Conservation (phyloP, 2,113 vertebrate genomes). For the Cheilinus undulatus region DNA sequence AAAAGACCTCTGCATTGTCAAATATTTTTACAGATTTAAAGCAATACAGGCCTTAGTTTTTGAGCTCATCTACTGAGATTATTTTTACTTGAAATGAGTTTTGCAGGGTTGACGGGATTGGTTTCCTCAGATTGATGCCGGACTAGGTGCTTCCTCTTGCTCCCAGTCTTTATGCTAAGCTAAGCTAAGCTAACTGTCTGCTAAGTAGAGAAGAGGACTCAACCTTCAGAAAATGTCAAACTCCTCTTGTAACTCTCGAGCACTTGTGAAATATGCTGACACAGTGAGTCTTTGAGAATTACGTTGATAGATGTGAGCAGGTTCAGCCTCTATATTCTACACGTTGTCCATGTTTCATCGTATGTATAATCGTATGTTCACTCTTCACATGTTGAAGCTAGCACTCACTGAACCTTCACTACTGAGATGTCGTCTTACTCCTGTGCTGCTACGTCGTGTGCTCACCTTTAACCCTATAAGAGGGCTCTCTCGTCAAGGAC, state of each 20-base stretch:
- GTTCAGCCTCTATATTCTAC: constrained; percentile 32
- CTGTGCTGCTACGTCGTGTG: constrained; percentile 35
- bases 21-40: too few species aligned
- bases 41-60: too few species aligned
- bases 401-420: constrained; percentile 29
- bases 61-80: too few species aligned
- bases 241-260: constrained; percentile 13
- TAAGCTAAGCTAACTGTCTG: constrained; percentile 6
- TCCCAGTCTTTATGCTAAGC: neutral
- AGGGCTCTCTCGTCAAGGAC: constrained; percentile 46
- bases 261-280: constrained; percentile 50
- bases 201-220: neutral
- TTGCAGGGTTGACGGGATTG: too few species aligned
- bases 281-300: constrained; percentile 22
- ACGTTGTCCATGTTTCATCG: constrained; percentile 39
- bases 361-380: constrained; percentile 26
- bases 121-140: neutral
- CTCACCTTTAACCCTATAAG: constrained; percentile 45
- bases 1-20: too few species aligned
- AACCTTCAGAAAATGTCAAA: neutral
- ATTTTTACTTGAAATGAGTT: too few species aligned
- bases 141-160: neutral
- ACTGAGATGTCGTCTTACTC: constrained; percentile 28
- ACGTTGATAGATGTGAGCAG: constrained; percentile 29
- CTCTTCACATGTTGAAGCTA: constrained; percentile 18